Evolutionary conservation across 1,140 invertebrate species (phyloP).

Genomic region (Drosophila hydei): DNA sequence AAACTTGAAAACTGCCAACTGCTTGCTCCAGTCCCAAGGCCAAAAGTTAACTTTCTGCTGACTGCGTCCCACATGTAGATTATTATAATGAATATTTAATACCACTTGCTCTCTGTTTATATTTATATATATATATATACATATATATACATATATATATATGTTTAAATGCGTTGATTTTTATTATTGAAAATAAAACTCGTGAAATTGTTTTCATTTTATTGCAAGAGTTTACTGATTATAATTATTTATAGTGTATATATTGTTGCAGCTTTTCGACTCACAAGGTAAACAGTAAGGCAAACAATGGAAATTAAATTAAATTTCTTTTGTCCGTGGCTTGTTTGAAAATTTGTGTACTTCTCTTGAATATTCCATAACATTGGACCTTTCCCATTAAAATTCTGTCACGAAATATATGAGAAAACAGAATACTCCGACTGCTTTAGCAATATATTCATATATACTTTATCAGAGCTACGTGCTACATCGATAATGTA

Average conservation of each 20-base stretch:
- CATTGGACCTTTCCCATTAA: no score
- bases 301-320: constrained; percentile 28
- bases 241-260: constrained; percentile 24
- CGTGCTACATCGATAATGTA: no score
- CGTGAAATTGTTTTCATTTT: neutral
- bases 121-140: neutral
- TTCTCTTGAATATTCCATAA: neutral
- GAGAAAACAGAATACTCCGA: no score
- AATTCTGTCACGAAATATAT: no score
- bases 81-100: constrained; percentile 79
- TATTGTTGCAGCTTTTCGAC: constrained; percentile 27
- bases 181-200: no score
- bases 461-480: no score
- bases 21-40: constrained; percentile 18
- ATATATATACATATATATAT: no score
- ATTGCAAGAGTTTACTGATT: neutral
- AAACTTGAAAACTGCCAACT: constrained; percentile 38
- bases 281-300: neutral
- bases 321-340: constrained; percentile 12
- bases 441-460: no score
- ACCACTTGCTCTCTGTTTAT: constrained; percentile 46
- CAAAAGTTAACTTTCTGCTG: constrained; percentile 52
- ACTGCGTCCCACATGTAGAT: constrained; percentile 54
- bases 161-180: no score
- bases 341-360: neutral